A percentile compares a stretch with the other conserved stretches of the same genome.
phyloP scores from a whole-genome alignment of 2,888 invertebrate species.

The Cetonia aurata region DNA sequence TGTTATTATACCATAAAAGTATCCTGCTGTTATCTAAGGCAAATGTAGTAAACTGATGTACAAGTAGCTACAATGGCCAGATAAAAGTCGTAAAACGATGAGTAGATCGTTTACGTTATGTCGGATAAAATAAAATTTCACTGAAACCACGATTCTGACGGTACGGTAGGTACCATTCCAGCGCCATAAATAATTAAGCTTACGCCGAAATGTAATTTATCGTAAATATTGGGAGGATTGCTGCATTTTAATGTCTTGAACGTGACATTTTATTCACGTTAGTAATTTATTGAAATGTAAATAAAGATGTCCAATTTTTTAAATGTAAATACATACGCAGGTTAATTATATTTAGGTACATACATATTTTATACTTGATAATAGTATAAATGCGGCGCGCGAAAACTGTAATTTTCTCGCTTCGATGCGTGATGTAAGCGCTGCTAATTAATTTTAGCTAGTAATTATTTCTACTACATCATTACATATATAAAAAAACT shows the following conservation, averaged over 20 bases:
- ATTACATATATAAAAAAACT: constrained; percentile 28
- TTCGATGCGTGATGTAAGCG: constrained; percentile 30
- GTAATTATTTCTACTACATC: constrained; percentile 38
- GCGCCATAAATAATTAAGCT: constrained; percentile 30
- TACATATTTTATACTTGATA: too few relatives aligned
- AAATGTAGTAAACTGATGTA: constrained; percentile 60
- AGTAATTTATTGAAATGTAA: too few relatives aligned
- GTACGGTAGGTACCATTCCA: constrained; percentile 24
- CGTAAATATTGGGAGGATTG: neutral
- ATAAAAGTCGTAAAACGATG: constrained; percentile 55
- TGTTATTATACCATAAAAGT: constrained; percentile 67
- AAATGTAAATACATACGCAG: too few relatives aligned
- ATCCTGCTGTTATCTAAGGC: constrained; percentile 63
- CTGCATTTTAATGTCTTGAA: too few relatives aligned
- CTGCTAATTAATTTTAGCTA: constrained; percentile 39
- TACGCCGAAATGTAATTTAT: constrained; percentile 25
- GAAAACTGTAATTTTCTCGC: constrained; percentile 19
- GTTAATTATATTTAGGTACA: constrained; percentile 17
- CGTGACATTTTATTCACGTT: too few relatives aligned
- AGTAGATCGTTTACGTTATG: constrained; percentile 40
- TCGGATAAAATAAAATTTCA: constrained; percentile 35
- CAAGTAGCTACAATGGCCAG: constrained; percentile 61
- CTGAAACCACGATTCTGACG: constrained; percentile 32
- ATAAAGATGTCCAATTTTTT: too few relatives aligned
- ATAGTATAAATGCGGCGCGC: neutral